Evolutionary conservation across 2,797 vertebrate species (phyloP).

Genomic region (Thamnophis elegans): DNA sequence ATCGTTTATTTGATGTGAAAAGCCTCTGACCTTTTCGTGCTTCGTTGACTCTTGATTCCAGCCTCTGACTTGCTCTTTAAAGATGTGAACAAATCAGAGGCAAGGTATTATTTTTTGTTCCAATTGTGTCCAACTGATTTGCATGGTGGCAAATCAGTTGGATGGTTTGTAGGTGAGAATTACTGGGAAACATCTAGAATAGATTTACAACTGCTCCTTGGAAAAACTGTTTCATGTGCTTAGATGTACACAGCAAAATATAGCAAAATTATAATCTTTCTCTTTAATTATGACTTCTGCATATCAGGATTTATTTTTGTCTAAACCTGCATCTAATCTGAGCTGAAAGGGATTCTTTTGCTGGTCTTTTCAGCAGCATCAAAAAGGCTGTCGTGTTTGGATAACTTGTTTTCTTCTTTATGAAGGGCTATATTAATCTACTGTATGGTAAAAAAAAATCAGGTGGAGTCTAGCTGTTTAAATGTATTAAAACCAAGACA

Average conservation of each 20-base stretch:
- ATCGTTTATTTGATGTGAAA: neutral
- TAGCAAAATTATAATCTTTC: neutral
- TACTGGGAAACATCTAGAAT: neutral
- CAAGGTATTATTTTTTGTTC: neutral
- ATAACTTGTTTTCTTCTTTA: neutral
- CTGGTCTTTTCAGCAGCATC: neutral
- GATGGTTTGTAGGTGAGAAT: neutral
- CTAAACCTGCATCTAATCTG: neutral
- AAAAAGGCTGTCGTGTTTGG: neutral
- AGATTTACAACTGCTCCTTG: neutral
- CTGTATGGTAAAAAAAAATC: neutral
- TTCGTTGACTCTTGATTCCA: neutral
- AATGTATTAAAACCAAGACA: neutral
- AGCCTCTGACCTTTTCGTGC: neutral
- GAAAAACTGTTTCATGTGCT: neutral
- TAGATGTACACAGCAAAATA: neutral
- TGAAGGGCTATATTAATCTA: neutral
- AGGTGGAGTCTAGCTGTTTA: neutral
- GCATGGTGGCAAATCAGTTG: neutral
- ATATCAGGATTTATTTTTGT: neutral
- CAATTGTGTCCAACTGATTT: neutral
- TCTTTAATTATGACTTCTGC: neutral
- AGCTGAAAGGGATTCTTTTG: neutral
- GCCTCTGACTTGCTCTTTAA: neutral
- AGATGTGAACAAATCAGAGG: neutral